Percentiles rank a stretch among this genome's conserved stretches.
Conservation (phyloP, 2,113 vertebrate species). For the Hippocampus barbouri region DNA sequence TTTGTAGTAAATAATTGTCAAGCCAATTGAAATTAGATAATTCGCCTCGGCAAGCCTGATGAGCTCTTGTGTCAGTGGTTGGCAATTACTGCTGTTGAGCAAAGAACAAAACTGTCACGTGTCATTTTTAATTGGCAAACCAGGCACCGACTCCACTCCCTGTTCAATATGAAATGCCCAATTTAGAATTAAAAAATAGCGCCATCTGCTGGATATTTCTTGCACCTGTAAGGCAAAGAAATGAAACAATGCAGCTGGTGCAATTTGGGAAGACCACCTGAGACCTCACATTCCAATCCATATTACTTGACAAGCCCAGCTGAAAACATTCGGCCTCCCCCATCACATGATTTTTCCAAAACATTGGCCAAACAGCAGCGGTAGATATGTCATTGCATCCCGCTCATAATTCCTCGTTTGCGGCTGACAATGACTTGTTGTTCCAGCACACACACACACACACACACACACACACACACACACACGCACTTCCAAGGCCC, state of each 20-base stretch:
- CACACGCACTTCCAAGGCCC: background rate
- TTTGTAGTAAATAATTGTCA: background rate
- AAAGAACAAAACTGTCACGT: background rate
- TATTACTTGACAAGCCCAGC: conserved; percentile 27
- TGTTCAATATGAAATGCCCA: background rate
- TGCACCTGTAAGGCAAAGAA: background rate
- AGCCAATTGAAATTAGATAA: background rate
- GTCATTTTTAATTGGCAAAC: background rate
- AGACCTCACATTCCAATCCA: conserved; percentile 9
- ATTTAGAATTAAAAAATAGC: background rate
- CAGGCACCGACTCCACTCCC: background rate
- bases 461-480: background rate
- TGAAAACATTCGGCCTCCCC: conserved; percentile 9
- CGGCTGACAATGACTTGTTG: conserved; percentile 16
- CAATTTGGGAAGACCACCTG: conserved; percentile 5
- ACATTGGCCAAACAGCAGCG: conserved; percentile 21
- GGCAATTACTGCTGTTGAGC: background rate
- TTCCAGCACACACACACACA: background rate
- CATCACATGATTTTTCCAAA: conserved; percentile 19
- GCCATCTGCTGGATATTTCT: background rate
- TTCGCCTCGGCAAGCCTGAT: background rate
- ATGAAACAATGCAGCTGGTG: background rate
- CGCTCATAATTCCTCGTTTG: conserved; percentile 42
- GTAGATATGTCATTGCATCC: conserved; percentile 13
- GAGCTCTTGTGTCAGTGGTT: background rate